Conservation (phyloP, 2,113 vertebrate species). For the Epinephelus cyanopodus region DNA sequence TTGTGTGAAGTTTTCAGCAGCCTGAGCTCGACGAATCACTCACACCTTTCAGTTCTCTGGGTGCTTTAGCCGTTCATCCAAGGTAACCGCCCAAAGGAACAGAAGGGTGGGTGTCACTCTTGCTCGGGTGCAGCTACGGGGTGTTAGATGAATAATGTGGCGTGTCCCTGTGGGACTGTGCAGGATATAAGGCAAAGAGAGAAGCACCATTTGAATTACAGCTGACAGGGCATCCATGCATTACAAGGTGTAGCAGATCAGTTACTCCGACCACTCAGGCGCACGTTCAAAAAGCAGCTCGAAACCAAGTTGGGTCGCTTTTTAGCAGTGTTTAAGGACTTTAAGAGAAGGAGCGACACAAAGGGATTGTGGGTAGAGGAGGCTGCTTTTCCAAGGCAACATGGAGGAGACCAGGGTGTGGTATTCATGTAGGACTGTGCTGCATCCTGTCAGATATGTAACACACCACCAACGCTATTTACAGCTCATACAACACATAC, state of each 20-base stretch:
- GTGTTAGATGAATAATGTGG: slow-evolving; percentile 10
- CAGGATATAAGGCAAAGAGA: slow-evolving; percentile 54
- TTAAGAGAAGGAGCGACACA: background rate
- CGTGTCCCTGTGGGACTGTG: slow-evolving; percentile 17
- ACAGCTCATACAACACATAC: slow-evolving; percentile 25
- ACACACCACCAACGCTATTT: background rate
- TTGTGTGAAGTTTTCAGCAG: slow-evolving; percentile 19
- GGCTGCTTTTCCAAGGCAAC: slow-evolving; percentile 29
- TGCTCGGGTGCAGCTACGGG: background rate
- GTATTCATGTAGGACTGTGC: slow-evolving; percentile 5
- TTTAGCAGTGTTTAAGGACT: background rate
- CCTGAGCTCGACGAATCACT: background rate
- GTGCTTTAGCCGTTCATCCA: background rate
- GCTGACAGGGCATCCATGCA: slow-evolving; percentile 15
- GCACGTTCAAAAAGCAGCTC: background rate
- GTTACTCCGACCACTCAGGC: background rate
- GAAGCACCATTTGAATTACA: slow-evolving; percentile 48
- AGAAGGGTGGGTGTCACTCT: background rate
- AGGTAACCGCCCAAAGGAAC: background rate
- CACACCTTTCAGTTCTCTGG: background rate
- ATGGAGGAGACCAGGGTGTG: background rate
- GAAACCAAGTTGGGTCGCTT: background rate
- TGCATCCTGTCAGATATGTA: slow-evolving; percentile 14
- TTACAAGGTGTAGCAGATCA: background rate
- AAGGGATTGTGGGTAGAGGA: slow-evolving; percentile 5